Evolutionary conservation across 2,797 vertebrate genomes (phyloP).

Genomic region (Menidia menidia): DNA sequence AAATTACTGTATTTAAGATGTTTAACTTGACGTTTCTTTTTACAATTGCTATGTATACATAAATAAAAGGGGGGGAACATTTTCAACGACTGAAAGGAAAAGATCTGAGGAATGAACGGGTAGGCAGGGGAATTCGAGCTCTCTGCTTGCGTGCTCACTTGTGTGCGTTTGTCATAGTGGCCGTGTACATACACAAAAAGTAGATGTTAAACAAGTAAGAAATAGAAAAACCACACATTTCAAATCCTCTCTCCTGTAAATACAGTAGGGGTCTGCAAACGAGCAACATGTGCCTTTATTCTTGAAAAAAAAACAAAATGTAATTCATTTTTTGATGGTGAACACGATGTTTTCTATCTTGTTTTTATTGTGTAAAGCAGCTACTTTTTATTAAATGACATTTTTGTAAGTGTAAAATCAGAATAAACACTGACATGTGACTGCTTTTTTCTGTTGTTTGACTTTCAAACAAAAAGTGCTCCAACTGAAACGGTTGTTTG

Average conservation of each 20-base stretch:
- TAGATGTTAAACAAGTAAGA: slow-evolving; percentile 32
- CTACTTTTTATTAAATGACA: slow-evolving; percentile 75
- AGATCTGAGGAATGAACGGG: slow-evolving; percentile 25
- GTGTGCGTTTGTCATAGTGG: slow-evolving; percentile 30
- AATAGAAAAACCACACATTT: slow-evolving; percentile 19
- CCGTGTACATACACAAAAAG: slow-evolving; percentile 52
- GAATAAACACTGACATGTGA: slow-evolving; percentile 68
- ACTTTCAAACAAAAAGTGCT: too few relatives aligned
- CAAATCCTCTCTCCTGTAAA: slow-evolving; percentile 49
- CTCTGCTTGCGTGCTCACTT: slow-evolving; percentile 18
- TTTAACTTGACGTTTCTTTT: slow-evolving; percentile 46
- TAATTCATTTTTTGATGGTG: slow-evolving; percentile 55
- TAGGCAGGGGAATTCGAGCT: slow-evolving; percentile 27
- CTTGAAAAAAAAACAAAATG: slow-evolving; percentile 41
- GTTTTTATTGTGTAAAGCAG: slow-evolving; percentile 80
- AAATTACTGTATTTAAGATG: slow-evolving; percentile 41
- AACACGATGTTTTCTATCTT: slow-evolving; percentile 79
- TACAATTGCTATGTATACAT: slow-evolving; percentile 30
- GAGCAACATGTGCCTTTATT: slow-evolving; percentile 81
- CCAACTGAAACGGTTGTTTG: too few relatives aligned
- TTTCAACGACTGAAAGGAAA: slow-evolving; percentile 26
- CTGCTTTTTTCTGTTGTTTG: slow-evolving; percentile 22
- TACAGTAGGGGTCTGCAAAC: slow-evolving; percentile 39
- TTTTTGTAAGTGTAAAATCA: slow-evolving; percentile 84
- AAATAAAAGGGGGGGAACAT: slow-evolving; percentile 2